Evolutionary conservation across 1,140 invertebrate species (phyloP), one percentile per base, ranked within the genome.

Genomic region (Hylyphantes graminicola): DNA sequence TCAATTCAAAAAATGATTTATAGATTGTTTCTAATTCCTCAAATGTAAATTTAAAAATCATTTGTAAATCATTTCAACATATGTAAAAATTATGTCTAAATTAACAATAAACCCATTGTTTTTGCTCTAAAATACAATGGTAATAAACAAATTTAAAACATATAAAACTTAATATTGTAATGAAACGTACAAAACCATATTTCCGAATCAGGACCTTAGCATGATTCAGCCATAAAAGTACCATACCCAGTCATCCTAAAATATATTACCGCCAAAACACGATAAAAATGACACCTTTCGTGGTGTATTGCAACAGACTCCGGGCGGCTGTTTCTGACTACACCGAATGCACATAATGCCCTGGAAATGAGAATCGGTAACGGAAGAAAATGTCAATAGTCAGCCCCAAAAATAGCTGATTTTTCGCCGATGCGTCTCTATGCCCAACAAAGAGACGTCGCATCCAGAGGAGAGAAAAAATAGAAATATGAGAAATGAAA

Each of bases 381-480:
- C 13, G 17, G 63, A 50, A 67, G 15, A 50, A 67, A 78, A 67
- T 55, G 76, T 67, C 76, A 67, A 78, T 78, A 67, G 63, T 51
- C 6, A 15, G 21, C 57, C 48, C 63, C 12, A 64, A 78, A 78
- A 78, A 67, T 78, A 78, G 63, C 63, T 78, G 61, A 67, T 78
- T 53, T 55, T 67, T 63, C 21, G 48, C 15, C 11, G 12, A n/a
- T 70, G 54, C 51, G 64, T 76, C 57, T 48, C 17, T 63, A 53
- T 78, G 19, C 67, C 59, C 50, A 50, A 17, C 72, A 63, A 17
- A n/a, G 55, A 53, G 76, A 11, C 55, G 21, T 55, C 54, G 35
- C 68, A 70, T 15, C 2, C 17, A 70, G 54, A 21, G 50, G 55
- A n/a, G 57, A 19, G 53, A 17, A 48, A 48, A 9, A 19, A 53